Percentiles rank a stretch among this genome's conserved stretches.
Conservation (phyloP, 2,113 vertebrate species). For the Hemicordylus capensis region DNA sequence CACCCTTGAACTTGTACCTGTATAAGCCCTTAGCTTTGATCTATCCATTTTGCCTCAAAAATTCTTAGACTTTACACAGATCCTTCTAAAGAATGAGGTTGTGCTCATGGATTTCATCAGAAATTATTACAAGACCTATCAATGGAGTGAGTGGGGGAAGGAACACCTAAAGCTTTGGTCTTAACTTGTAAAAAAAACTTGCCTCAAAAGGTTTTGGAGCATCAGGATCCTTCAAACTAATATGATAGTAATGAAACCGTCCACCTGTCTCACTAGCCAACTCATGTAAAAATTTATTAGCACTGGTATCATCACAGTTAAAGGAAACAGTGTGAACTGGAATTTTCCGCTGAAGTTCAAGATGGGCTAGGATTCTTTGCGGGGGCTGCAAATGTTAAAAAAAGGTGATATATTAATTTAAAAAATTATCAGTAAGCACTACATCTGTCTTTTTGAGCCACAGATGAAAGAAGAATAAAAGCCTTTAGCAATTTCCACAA, state of each 20-base stretch:
- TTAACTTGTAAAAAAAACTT: slow-evolving; percentile 47
- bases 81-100: not conserved
- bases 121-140: not conserved
- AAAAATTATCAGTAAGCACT: not conserved
- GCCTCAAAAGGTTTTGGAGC: slow-evolving; percentile 65
- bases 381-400: slow-evolving; percentile 65
- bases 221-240: slow-evolving; percentile 55
- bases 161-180: not conserved
- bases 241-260: slow-evolving; percentile 72
- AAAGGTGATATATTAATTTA: not conserved
- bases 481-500: not conserved
- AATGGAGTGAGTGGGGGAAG: no score
- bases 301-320: slow-evolving; percentile 78
- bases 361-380: slow-evolving; percentile 65
- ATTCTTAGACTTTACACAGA: not conserved
- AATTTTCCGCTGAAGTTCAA: slow-evolving; percentile 62
- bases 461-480: not conserved
- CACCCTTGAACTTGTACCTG: not conserved
- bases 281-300: slow-evolving; percentile 77
- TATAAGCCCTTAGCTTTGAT: no score
- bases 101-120: not conserved
- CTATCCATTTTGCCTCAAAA: not conserved
- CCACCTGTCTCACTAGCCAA: slow-evolving; percentile 78
- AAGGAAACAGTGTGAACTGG: slow-evolving; percentile 82
- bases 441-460: no score